A percentile compares a stretch with the other conserved stretches of the same genome.
Evolutionary conservation across 2,888 invertebrate species (phyloP).

Genomic region (Laothoe populi): DNA sequence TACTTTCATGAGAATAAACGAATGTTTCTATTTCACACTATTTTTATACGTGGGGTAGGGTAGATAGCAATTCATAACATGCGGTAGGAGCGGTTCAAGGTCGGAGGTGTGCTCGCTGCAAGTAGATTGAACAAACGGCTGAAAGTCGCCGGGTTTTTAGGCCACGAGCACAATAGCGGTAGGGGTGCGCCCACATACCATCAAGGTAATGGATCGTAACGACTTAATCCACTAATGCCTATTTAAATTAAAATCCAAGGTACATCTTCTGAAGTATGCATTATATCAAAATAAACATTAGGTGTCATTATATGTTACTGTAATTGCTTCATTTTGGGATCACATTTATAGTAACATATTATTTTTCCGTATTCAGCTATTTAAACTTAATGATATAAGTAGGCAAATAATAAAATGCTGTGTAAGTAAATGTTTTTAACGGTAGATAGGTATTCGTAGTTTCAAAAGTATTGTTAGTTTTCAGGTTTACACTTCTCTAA

Average conservation of each 20-base stretch:
- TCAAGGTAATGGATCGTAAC: constrained; percentile 5
- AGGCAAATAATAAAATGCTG: too few relatives aligned
- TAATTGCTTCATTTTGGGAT: too few relatives aligned
- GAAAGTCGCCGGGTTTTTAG: constrained; percentile 46
- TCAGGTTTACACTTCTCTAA: background rate
- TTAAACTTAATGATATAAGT: too few relatives aligned
- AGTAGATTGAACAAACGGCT: constrained; percentile 39
- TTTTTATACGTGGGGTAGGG: constrained; percentile 12
- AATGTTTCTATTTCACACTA: constrained; percentile 3
- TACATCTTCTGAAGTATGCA: background rate
- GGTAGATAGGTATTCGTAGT: background rate
- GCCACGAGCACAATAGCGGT: constrained; percentile 45
- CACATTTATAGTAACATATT: too few relatives aligned
- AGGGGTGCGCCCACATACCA: constrained; percentile 42
- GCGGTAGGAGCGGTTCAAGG: constrained; percentile 37
- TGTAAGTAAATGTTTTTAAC: background rate
- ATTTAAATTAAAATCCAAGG: background rate
- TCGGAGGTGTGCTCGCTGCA: constrained; percentile 32
- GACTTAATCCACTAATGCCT: background rate
- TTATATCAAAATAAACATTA: too few relatives aligned
- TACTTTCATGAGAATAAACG: constrained; percentile 17
- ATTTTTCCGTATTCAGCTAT: too few relatives aligned
- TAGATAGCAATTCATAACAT: constrained; percentile 4
- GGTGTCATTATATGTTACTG: too few relatives aligned
- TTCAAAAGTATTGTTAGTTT: background rate